Conservation (phyloP, 2,113 vertebrate species). For the Diglossa brunneiventris region DNA sequence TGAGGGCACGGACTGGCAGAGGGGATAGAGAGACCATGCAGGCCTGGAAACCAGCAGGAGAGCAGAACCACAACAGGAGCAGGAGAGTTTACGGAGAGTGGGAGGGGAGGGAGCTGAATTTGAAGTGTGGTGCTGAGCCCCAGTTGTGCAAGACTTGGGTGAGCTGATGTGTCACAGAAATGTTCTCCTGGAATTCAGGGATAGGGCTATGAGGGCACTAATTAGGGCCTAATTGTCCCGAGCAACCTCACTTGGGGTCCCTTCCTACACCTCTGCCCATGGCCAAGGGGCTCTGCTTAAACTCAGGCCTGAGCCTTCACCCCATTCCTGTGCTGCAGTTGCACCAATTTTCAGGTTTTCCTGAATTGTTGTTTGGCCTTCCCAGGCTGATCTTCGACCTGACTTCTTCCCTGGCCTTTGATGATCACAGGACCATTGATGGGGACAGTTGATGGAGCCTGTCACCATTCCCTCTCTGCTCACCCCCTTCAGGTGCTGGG, state of each 20-base stretch:
- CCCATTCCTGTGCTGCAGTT: neutral
- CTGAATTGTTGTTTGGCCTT: neutral
- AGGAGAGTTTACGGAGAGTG: neutral
- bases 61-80: neutral
- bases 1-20: neutral
- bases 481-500: neutral
- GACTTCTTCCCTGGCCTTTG: neutral
- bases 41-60: neutral
- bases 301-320: neutral
- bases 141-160: neutral
- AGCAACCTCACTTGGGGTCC: neutral
- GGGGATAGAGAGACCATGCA: neutral
- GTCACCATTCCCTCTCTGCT: neutral
- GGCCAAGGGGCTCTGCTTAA: neutral
- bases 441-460: neutral
- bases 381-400: neutral
- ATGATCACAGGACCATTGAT: rapidly evolving
- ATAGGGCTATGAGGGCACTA: neutral
- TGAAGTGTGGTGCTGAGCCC: neutral
- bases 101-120: neutral
- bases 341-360: neutral
- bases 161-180: neutral
- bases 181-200: neutral
- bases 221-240: neutral
- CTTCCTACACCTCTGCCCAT: neutral